Conservation (phyloP, 2,797 vertebrate species). For the Pristis pectinata region DNA sequence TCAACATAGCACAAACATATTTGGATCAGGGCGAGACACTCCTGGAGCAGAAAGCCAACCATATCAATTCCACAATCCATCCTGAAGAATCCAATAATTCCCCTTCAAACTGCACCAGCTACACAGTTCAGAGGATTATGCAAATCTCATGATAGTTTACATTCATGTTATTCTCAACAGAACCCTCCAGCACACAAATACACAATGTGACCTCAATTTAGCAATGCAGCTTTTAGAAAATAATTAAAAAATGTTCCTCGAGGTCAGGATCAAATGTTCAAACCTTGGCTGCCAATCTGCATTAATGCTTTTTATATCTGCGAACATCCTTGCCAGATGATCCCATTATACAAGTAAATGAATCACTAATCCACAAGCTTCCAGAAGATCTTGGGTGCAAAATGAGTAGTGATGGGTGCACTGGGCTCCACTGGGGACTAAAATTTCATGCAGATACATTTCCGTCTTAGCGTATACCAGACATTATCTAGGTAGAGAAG, state of each 20-base stretch:
- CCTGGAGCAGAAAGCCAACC: not conserved
- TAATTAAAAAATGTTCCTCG: not conserved
- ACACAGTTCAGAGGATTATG: not conserved
- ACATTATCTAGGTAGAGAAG: no score
- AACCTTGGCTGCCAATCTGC: not conserved
- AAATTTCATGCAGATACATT: no score
- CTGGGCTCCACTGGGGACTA: not conserved
- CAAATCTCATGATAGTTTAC: slow-evolving; percentile 2
- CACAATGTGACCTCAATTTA: not conserved
- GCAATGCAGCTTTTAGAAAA: not conserved
- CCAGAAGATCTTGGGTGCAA: no score
- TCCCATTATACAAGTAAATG: not conserved
- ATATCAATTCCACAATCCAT: not conserved
- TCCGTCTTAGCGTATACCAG: no score
- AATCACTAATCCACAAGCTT: not conserved
- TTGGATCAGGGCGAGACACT: no score
- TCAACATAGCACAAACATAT: not conserved
- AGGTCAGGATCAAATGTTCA: not conserved
- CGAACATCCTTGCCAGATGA: not conserved
- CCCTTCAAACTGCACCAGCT: not conserved
- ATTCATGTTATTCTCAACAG: not conserved
- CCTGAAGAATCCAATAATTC: not conserved
- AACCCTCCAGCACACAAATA: not conserved
- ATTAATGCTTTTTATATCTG: not conserved
- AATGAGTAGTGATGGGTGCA: not conserved